phyloP scores from a whole-genome alignment of 2,888 invertebrate genomes.

The Yponomeuta cagnagella region DNA sequence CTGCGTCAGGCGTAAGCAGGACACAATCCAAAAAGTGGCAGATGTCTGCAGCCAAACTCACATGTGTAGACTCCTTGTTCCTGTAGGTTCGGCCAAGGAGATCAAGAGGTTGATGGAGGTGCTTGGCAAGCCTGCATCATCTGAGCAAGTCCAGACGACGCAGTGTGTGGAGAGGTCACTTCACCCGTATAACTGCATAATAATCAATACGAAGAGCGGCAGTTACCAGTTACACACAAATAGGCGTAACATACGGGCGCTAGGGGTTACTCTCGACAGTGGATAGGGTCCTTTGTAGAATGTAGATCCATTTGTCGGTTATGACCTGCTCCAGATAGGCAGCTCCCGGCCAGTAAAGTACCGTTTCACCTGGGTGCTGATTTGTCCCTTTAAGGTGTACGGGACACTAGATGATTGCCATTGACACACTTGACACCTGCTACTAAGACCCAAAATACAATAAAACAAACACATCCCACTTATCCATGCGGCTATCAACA shows the following conservation, averaged over 20 bases:
- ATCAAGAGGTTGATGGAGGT: conserved; percentile 15
- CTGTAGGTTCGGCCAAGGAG: conserved; percentile 13
- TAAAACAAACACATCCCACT: neutral
- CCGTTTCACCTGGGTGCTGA: conserved; percentile 6
- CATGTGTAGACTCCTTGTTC: conserved; percentile 13
- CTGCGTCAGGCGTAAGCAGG: too few relatives aligned
- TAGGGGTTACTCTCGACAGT: conserved; percentile 14
- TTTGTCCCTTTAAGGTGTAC: conserved; percentile 1
- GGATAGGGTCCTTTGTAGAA: conserved; percentile 20
- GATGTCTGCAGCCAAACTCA: neutral
- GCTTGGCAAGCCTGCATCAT: too few relatives aligned
- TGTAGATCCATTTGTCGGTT: conserved; percentile 7
- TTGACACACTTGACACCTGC: too few relatives aligned
- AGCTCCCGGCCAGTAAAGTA: neutral
- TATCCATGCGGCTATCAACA: conserved; percentile 16
- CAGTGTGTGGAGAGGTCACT: too few relatives aligned
- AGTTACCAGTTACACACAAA: too few relatives aligned
- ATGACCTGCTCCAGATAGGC: conserved; percentile 13
- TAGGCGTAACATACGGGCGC: conserved; percentile 11
- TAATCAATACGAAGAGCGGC: too few relatives aligned
- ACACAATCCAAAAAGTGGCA: conserved; percentile 12
- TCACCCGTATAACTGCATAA: too few relatives aligned
- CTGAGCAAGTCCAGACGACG: too few relatives aligned
- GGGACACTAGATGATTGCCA: too few relatives aligned
- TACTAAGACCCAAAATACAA: too few relatives aligned